Conservation (phyloP, 2,797 vertebrate species). For the Hypotaenidia philippensis region DNA sequence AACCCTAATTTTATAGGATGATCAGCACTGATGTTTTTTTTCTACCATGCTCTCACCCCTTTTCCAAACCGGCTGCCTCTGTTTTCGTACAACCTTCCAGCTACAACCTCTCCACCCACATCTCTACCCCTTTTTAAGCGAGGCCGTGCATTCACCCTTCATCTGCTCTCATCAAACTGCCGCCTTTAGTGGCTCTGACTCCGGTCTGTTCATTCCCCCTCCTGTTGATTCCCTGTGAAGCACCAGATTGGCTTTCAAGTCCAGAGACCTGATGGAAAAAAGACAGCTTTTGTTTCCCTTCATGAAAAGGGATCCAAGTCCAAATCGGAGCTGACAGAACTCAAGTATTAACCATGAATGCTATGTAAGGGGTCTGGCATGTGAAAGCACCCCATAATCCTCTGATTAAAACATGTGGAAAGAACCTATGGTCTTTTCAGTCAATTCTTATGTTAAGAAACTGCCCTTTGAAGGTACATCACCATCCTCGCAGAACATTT, state of each 20-base stretch:
- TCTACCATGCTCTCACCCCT: neutral
- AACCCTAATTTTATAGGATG: neutral
- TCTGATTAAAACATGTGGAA: neutral
- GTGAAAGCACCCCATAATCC: neutral
- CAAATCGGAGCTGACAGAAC: neutral
- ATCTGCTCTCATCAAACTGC: neutral
- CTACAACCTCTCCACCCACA: neutral
- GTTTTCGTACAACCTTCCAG: neutral
- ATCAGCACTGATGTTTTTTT: neutral
- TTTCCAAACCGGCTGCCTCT: neutral
- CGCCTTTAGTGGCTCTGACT: neutral
- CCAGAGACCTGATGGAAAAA: neutral
- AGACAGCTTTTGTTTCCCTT: neutral
- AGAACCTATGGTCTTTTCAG: neutral
- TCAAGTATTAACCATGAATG: neutral
- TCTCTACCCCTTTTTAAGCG: neutral
- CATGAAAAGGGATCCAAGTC: neutral
- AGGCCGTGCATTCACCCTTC: neutral
- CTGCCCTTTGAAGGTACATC: neutral
- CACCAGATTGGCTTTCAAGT: neutral
- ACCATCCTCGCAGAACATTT: neutral
- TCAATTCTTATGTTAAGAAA: neutral
- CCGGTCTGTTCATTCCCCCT: neutral
- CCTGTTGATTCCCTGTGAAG: neutral
- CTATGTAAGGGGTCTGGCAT: fast-evolving